These are phyloP conservation scores for Machimus rusticus DNA, from an alignment of 2,888 invertebrate species.

Conservation along the genomic window DNA sequence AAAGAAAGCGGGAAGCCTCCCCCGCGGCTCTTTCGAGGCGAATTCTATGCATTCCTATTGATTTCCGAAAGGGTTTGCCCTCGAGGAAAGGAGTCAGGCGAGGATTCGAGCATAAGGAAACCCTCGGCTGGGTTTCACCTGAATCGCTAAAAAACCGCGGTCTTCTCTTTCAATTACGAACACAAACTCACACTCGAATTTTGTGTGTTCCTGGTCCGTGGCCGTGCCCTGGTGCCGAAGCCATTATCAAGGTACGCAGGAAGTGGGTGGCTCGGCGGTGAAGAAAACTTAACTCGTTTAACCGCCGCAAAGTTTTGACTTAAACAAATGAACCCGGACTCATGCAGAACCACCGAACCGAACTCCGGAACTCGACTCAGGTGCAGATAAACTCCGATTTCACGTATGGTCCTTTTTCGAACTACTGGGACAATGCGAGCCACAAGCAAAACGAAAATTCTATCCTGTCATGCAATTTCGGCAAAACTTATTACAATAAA, in stretches of 20 bases:
- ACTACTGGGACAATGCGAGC: background rate
- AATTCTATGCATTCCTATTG: conserved; percentile 6
- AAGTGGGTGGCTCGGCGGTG: background rate
- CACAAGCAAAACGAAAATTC: background rate
- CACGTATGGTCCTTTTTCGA: background rate
- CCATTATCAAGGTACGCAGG: background rate
- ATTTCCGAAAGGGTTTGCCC: background rate
- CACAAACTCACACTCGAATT: conserved; percentile 29
- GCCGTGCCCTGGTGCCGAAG: background rate
- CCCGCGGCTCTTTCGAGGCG: background rate
- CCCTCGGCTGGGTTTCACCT: background rate
- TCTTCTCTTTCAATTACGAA: background rate
- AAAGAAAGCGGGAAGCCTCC: background rate
- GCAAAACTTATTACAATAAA: background rate
- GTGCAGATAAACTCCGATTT: background rate
- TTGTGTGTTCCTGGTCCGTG: background rate
- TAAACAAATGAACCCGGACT: background rate
- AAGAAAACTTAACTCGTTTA: background rate
- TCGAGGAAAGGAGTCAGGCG: background rate
- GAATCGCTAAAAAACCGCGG: background rate
- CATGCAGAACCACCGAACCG: background rate
- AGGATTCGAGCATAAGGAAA: background rate
- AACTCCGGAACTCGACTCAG: background rate
- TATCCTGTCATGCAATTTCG: background rate
- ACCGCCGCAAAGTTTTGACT: background rate